Base-by-base conservation (phyloP, 2,113 vertebrate species). In the Kryptolebias marmoratus region DNA sequence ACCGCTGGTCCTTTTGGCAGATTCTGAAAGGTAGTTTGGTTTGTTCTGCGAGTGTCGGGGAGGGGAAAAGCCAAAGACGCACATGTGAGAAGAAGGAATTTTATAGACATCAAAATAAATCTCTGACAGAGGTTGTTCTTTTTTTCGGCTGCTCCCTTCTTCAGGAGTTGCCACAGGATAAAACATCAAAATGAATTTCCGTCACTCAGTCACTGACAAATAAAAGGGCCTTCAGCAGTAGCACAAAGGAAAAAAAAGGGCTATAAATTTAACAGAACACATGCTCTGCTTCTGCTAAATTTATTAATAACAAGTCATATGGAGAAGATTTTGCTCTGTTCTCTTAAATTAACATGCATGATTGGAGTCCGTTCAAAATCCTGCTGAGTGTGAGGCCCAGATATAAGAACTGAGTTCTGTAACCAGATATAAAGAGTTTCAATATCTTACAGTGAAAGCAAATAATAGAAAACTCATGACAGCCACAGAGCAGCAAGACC, bases 391-490 rank as follows among this genome's bases (percentile, higher is more conserved):
- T 75, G 75, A 89, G 89, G 47, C 55, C 87, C 77, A 88, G 90
- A 90, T 89, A 88, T 65, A 71, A 82, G 68, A 82, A 75, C 73
- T 61, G 84, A 90, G 91, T 88, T 83, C 80, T 90, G 92, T 87
- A 94, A 93, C 91, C 84, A 91, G 90, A 94, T 91, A 93, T 93
- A 85, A 88, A 83, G 87, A 85, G 88, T 92, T 92, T 90, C 87
- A 79, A 88, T 88, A 88, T 89, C 87, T 74, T 78, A 81, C 89
- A 90, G 89, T 79, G 81, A 90, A 92, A 88, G 87, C 81, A 89
- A 89, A 91, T 93, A 93, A 93, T 93, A 90, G 86, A 92, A 93
- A 93, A 89, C 90, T 87, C 73, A 93, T 92, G 90, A 90, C 83
- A 68, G 85, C 81, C 88, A 82, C 82, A 56, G 85, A 80, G 89